phyloP scores from a whole-genome alignment of 2,113 vertebrate genomes.

The Cricetomys ansorgei region DNA sequence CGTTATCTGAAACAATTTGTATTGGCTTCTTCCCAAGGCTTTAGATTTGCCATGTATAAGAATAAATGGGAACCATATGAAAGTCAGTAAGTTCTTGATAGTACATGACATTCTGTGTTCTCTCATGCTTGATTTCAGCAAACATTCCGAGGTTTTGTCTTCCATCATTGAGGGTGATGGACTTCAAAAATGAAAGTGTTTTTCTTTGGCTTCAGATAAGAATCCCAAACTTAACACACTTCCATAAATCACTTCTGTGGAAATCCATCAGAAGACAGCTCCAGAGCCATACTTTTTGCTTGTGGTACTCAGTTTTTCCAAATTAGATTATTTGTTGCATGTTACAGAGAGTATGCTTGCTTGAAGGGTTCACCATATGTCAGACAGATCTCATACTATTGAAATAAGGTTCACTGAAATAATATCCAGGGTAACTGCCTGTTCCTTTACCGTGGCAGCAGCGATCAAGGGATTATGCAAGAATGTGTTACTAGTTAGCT shows the following conservation, averaged over 20 bases:
- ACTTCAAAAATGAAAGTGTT: conserved; percentile 55
- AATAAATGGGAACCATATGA: conserved; percentile 81
- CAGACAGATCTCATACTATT: conserved; percentile 67
- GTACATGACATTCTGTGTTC: conserved; percentile 78
- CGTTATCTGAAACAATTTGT: conserved; percentile 80
- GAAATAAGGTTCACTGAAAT: conserved; percentile 71
- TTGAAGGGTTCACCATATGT: conserved; percentile 71
- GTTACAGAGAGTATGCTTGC: conserved; percentile 67
- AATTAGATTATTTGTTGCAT: conserved; percentile 80
- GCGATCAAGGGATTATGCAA: conserved; percentile 21
- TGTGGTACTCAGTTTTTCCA: conserved; percentile 74
- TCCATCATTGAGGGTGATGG: conserved; percentile 70
- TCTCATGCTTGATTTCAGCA: conserved; percentile 75
- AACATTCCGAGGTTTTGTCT: conserved; percentile 78
- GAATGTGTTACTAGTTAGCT: not conserved
- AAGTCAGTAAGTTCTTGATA: conserved; percentile 78
- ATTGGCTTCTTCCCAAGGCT: conserved; percentile 74
- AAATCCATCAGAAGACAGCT: conserved; percentile 77
- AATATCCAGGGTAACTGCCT: conserved; percentile 58
- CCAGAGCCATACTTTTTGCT: conserved; percentile 60
- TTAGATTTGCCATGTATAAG: conserved; percentile 69
- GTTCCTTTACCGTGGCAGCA: not conserved
- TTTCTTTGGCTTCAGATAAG: conserved; percentile 76
- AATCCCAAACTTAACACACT: conserved; percentile 71
- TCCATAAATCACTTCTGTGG: conserved; percentile 78